Percentiles rank a stretch among this genome's conserved stretches.
phyloP scores from a whole-genome alignment of 2,797 vertebrate species.

The Tenualosa thibaudeaui region DNA sequence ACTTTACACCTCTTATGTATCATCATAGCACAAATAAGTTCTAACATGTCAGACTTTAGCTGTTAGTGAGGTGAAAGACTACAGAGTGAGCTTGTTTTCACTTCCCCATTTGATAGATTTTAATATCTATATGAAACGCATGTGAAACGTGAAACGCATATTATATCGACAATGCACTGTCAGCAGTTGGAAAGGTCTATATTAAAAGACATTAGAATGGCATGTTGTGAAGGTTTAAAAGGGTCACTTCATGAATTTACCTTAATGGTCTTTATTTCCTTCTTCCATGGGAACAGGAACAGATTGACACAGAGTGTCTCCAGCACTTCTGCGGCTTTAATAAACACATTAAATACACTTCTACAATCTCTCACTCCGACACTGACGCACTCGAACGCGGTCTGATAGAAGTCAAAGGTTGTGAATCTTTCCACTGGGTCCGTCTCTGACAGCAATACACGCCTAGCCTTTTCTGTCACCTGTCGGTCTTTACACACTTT shows the following conservation, averaged over 20 bases:
- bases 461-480: conserved; percentile 53
- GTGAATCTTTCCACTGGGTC: conserved; percentile 44
- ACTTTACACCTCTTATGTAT: too few species aligned
- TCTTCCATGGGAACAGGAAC: conserved; percentile 82
- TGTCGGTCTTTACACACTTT: conserved; percentile 57
- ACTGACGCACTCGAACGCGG: conserved; percentile 8
- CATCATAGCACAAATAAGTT: too few species aligned
- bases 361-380: conserved; percentile 36
- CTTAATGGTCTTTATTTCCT: conserved; percentile 82
- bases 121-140: background rate
- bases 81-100: background rate
- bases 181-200: background rate
- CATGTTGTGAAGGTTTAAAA: background rate
- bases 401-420: conserved; percentile 59
- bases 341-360: conserved; percentile 51
- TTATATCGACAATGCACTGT: background rate
- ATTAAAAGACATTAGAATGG: background rate
- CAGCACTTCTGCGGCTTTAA: conserved; percentile 73
- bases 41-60: background rate
- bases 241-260: conserved; percentile 54
- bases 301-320: conserved; percentile 81
- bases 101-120: background rate
- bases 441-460: conserved; percentile 47
- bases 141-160: background rate
- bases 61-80: background rate